Evolutionary conservation across 2,888 invertebrate genomes (phyloP).

Genomic region (Loripinus fragilis): DNA sequence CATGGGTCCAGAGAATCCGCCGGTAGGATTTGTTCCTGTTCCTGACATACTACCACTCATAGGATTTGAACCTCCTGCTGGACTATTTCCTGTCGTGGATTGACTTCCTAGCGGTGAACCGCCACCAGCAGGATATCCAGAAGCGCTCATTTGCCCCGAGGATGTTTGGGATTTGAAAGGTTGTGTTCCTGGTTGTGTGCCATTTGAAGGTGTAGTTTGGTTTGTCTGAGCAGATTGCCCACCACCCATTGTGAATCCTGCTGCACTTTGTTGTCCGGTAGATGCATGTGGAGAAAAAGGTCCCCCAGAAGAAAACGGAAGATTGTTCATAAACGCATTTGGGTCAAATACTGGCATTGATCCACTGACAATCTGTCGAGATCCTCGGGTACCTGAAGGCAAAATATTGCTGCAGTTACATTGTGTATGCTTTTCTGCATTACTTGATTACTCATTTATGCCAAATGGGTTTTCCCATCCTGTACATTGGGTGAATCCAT

Average conservation of each 20-base stretch:
- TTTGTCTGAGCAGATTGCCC: neutral
- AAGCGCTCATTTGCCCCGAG: slow-evolving; percentile 34
- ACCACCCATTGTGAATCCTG: neutral
- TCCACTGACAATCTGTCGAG: slow-evolving; percentile 14
- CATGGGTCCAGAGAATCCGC: slow-evolving; percentile 1
- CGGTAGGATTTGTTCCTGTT: neutral
- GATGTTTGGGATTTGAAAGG: slow-evolving; percentile 32
- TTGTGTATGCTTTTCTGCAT: too few species aligned
- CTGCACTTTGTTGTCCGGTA: slow-evolving; percentile 6
- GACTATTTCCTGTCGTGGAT: slow-evolving; percentile 20
- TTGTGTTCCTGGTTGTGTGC: slow-evolving; percentile 13
- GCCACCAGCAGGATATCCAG: slow-evolving; percentile 27
- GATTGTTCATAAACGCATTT: slow-evolving; percentile 25
- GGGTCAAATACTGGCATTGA: slow-evolving; percentile 7
- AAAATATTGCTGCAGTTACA: too few species aligned
- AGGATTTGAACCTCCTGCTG: slow-evolving; percentile 8
- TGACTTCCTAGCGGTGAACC: slow-evolving; percentile 9
- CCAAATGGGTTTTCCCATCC: too few species aligned
- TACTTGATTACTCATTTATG: too few species aligned
- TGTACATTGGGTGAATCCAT: too few species aligned
- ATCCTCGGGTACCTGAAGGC: neutral
- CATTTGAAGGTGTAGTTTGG: neutral
- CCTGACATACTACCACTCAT: slow-evolving; percentile 15
- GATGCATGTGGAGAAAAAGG: slow-evolving; percentile 20
- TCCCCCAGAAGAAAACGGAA: slow-evolving; percentile 15